These are phyloP conservation scores for Turritopsis rubra DNA, from an alignment of 30 jellyfish, hydroid and myxozoan genomes.

Conservation along the genomic window DNA sequence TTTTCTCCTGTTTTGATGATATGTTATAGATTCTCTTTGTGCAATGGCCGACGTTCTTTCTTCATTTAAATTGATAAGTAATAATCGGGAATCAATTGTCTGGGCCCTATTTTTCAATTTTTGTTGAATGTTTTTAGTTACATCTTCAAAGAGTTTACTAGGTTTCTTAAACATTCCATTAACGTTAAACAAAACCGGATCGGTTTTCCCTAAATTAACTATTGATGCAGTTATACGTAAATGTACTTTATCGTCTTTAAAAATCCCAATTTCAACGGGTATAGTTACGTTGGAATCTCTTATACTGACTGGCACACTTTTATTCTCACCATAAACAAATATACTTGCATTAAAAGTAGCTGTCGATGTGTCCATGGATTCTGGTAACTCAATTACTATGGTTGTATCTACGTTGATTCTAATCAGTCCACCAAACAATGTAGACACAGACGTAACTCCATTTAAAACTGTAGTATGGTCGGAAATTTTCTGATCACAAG, in stretches of 20 bases:
- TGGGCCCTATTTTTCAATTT: constrained; percentile 13
- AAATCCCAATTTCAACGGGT: constrained; percentile 16
- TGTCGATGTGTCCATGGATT: neutral
- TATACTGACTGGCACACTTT: constrained; percentile 8
- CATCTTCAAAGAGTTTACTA: neutral
- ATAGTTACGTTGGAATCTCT: constrained; percentile 18
- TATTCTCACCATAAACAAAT: constrained; percentile 20
- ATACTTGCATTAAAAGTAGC: constrained; percentile 36
- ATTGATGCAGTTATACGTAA: constrained; percentile 23
- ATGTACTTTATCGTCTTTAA: constrained; percentile 22
- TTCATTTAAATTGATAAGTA: neutral
- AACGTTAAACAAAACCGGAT: constrained; percentile 28
- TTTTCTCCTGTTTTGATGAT: neutral
- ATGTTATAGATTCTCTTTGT: neutral
- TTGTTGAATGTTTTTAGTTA: constrained; percentile 21
- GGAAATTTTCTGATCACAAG: neutral
- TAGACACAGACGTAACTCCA: neutral
- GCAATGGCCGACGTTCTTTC: neutral
- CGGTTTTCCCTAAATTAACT: neutral
- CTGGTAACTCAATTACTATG: neutral
- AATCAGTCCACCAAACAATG: neutral
- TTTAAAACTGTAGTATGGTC: neutral
- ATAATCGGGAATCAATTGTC: constrained; percentile 13
- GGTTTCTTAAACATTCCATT: neutral
- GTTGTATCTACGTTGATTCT: neutral